Percentiles rank a stretch among this genome's conserved stretches.
Conservation (phyloP, 2,888 invertebrate genomes). For the Ennomos fuscantarius region DNA sequence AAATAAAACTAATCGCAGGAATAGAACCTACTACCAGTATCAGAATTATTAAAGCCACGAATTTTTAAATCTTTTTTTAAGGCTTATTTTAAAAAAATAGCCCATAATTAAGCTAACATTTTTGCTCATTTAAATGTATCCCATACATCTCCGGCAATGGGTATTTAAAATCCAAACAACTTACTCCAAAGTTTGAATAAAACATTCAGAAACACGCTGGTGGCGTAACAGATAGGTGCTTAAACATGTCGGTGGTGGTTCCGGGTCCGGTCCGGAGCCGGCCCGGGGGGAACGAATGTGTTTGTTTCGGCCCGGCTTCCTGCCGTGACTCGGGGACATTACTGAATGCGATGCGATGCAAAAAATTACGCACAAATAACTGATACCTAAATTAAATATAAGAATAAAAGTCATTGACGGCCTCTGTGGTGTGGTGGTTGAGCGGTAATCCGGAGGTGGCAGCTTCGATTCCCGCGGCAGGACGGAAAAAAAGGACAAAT, state of each 20-base stretch:
- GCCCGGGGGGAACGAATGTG: constrained; percentile 17
- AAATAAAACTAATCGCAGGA: no score
- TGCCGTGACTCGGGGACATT: not conserved
- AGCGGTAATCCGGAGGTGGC: no score
- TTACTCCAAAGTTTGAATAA: constrained; percentile 25
- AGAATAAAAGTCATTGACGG: no score
- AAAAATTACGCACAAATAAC: no score
- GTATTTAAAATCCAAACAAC: constrained; percentile 18
- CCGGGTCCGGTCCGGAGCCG: constrained; percentile 13
- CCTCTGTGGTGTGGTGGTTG: no score
- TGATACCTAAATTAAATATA: no score
- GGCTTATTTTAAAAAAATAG: not conserved
- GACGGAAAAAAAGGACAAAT: no score
- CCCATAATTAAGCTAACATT: not conserved
- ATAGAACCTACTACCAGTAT: no score
- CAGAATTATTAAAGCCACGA: no score
- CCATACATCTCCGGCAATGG: constrained; percentile 1
- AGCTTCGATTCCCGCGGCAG: no score
- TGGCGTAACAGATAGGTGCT: constrained; percentile 24
- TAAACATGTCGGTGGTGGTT: constrained; percentile 21
- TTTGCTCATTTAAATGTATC: not conserved
- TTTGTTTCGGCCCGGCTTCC: constrained; percentile 22
- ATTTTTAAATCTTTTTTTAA: no score
- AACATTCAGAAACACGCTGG: constrained; percentile 20
- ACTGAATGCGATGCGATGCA: constrained; percentile 1